phyloP scores from a whole-genome alignment of 2,113 vertebrate species.

The Saccopteryx leptura region DNA sequence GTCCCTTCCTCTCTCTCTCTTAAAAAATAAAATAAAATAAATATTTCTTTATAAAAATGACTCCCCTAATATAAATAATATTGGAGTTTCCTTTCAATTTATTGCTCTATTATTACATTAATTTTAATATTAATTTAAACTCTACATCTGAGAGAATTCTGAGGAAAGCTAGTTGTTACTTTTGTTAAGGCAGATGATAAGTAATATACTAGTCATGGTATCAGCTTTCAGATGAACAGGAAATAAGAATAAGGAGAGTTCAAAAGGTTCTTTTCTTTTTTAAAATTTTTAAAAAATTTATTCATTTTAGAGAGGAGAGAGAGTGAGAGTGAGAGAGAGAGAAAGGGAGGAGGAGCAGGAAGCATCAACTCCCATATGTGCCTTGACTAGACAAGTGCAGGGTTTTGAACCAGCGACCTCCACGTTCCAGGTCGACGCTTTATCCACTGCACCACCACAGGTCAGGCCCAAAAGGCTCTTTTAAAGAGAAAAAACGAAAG shows the following conservation, averaged over 20 bases:
- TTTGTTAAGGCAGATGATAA: not conserved
- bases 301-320: too few relatives aligned
- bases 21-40: not conserved
- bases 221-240: not conserved
- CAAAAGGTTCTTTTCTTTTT: not conserved
- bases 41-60: slow-evolving; percentile 40
- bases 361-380: too few relatives aligned
- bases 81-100: slow-evolving; percentile 9
- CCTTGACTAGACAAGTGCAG: too few relatives aligned
- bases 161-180: not conserved
- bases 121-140: slow-evolving; percentile 39
- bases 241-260: not conserved
- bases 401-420: too few relatives aligned
- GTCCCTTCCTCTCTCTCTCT: too few relatives aligned
- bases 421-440: too few relatives aligned
- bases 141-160: slow-evolving; percentile 8
- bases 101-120: not conserved
- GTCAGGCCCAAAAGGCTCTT: not conserved
- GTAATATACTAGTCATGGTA: not conserved
- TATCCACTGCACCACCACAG: too few relatives aligned
- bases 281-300: too few relatives aligned
- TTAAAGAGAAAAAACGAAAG: not conserved
- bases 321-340: too few relatives aligned
- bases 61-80: not conserved
- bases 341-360: too few relatives aligned